phyloP scores from a whole-genome alignment of 2,797 vertebrate genomes.

The Apogon talboti region DNA sequence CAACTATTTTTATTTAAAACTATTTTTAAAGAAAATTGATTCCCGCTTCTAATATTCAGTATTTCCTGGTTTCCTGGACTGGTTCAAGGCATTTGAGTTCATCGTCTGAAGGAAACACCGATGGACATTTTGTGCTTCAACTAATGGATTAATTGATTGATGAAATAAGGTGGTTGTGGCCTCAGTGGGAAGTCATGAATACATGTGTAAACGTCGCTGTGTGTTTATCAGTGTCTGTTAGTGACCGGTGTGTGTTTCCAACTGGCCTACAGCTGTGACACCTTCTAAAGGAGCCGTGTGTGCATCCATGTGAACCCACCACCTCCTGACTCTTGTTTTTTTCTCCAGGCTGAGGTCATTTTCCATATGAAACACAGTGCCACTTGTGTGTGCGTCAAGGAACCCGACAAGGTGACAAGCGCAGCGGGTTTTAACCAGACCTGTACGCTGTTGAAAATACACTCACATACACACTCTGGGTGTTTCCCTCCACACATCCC shows the following conservation, averaged over 20 bases:
- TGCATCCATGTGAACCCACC: background rate
- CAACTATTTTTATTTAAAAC: too few species aligned
- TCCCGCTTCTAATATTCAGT: too few species aligned
- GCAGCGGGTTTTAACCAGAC: slow-evolving; percentile 41
- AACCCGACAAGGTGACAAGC: slow-evolving; percentile 26
- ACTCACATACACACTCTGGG: slow-evolving; percentile 26
- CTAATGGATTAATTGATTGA: too few species aligned
- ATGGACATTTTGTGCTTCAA: too few species aligned
- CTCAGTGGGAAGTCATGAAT: background rate
- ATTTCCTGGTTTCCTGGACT: too few species aligned
- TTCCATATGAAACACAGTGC: slow-evolving; percentile 46
- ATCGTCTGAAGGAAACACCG: too few species aligned
- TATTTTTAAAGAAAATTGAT: too few species aligned
- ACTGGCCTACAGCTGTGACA: slow-evolving; percentile 16
- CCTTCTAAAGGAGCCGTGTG: slow-evolving; percentile 31
- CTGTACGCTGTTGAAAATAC: slow-evolving; percentile 45
- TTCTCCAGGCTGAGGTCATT: slow-evolving; percentile 59
- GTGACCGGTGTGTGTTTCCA: slow-evolving; percentile 29
- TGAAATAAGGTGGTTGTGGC: too few species aligned
- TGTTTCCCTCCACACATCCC: slow-evolving; percentile 33
- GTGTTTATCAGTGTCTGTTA: slow-evolving; percentile 6
- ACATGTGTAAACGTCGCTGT: background rate
- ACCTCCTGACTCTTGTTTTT: slow-evolving; percentile 14
- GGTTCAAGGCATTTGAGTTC: too few species aligned
- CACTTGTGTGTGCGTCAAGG: slow-evolving; percentile 18